phyloP scores from a whole-genome alignment of 2,888 invertebrate species.

The Zaprionus bogoriensis region DNA sequence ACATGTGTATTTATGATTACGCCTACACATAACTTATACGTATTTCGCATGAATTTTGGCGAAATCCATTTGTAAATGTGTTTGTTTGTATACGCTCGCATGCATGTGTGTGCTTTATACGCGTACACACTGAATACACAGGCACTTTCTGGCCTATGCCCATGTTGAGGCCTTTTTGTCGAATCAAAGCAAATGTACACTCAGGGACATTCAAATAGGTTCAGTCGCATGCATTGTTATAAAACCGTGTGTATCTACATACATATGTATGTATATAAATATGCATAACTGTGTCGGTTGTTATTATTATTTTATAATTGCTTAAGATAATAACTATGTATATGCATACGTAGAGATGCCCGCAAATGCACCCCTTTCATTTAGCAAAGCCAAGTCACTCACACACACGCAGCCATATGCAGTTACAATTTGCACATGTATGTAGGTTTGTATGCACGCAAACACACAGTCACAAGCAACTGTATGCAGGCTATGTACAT shows the following conservation, averaged over 20 bases:
- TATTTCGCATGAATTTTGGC: background rate
- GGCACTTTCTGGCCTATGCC: background rate
- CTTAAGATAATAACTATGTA: background rate
- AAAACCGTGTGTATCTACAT: slow-evolving; percentile 11
- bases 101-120: background rate
- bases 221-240: no score
- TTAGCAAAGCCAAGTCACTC: background rate
- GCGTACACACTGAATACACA: slow-evolving; percentile 4
- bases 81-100: background rate
- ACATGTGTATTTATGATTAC: background rate
- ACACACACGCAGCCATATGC: background rate
- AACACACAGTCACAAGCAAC: background rate
- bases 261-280: background rate
- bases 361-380: background rate
- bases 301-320: no score
- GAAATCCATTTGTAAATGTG: no score
- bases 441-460: no score
- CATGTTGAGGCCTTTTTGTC: background rate
- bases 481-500: slow-evolving; percentile 16
- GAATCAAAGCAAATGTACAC: background rate
- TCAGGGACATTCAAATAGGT: background rate
- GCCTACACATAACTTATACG: background rate
- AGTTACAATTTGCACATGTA: background rate
- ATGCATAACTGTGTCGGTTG: background rate
- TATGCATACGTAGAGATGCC: background rate